A percentile compares a stretch with the other conserved stretches of the same genome.
phyloP scores from a whole-genome alignment of 2,797 vertebrate genomes.

The Sebastes steindachneri region DNA sequence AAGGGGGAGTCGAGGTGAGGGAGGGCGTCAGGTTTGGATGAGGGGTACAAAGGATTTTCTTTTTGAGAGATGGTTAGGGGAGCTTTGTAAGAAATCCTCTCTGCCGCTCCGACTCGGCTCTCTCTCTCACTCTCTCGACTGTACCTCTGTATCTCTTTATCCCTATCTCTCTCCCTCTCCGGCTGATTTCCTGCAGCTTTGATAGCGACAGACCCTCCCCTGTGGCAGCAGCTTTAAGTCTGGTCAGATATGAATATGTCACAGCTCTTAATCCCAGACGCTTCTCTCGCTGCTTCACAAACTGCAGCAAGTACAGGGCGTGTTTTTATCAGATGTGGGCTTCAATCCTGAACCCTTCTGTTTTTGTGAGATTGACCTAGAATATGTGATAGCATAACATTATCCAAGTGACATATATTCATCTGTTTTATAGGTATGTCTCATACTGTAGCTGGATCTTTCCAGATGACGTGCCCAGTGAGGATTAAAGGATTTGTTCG shows the following conservation, averaged over 20 bases:
- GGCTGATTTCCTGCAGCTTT: conserved; percentile 81
- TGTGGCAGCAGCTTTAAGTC: conserved; percentile 76
- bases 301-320: conserved; percentile 18
- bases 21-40: conserved; percentile 71
- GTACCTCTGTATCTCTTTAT: conserved; percentile 65
- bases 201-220: conserved; percentile 82
- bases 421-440: conserved; percentile 15
- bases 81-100: conserved; percentile 83
- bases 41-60: conserved; percentile 81
- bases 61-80: conserved; percentile 78
- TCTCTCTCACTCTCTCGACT: conserved; percentile 30
- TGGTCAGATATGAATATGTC: conserved; percentile 86
- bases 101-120: conserved; percentile 44
- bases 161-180: conserved; percentile 29
- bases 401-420: conserved; percentile 29
- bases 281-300: conserved; percentile 68
- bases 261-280: conserved; percentile 81
- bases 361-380: conserved; percentile 48
- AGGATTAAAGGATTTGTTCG: conserved; percentile 50
- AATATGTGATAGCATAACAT: conserved; percentile 29
- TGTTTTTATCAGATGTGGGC: conserved; percentile 56
- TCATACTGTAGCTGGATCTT: background rate
- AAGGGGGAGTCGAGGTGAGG: conserved; percentile 63
- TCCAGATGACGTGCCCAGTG: conserved; percentile 21
- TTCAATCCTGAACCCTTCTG: conserved; percentile 33